phyloP scores from a whole-genome alignment of 2,113 vertebrate genomes.

The Potamarius usumacintae region DNA sequence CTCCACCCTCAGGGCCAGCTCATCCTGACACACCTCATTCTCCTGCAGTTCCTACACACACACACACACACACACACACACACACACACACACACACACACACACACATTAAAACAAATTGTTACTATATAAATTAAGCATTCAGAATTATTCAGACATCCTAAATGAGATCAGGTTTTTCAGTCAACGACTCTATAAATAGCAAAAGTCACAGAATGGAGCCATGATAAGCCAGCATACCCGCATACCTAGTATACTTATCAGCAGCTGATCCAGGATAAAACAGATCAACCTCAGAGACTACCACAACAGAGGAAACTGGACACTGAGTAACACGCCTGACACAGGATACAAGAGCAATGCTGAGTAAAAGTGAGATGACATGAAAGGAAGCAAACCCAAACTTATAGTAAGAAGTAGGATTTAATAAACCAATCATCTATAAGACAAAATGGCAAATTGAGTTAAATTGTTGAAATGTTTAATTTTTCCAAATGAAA shows the following conservation, averaged over 20 bases:
- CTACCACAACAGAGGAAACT: background rate
- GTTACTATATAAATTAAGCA: background rate
- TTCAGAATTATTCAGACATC: background rate
- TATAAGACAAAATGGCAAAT: background rate
- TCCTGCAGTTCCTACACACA: slow-evolving; percentile 86
- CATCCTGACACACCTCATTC: slow-evolving; percentile 92
- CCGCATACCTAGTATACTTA: background rate
- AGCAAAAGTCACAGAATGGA: background rate
- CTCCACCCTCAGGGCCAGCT: slow-evolving; percentile 89
- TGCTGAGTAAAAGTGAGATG: background rate
- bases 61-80: slow-evolving; percentile 11
- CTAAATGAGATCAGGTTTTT: background rate
- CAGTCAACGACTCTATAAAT: slow-evolving; percentile 1
- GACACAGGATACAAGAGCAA: background rate
- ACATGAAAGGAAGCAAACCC: background rate
- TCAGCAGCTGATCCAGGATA: background rate
- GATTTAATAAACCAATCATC: background rate
- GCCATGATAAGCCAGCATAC: background rate
- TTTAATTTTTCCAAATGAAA: background rate
- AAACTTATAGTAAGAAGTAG: background rate
- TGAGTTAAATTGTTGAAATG: background rate
- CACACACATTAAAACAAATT: background rate
- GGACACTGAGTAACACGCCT: background rate
- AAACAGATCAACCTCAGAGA: slow-evolving; percentile 1
- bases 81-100: background rate